Evolutionary conservation across 2,888 invertebrate species (phyloP).

Genomic region (Bellardia bayeri): DNA sequence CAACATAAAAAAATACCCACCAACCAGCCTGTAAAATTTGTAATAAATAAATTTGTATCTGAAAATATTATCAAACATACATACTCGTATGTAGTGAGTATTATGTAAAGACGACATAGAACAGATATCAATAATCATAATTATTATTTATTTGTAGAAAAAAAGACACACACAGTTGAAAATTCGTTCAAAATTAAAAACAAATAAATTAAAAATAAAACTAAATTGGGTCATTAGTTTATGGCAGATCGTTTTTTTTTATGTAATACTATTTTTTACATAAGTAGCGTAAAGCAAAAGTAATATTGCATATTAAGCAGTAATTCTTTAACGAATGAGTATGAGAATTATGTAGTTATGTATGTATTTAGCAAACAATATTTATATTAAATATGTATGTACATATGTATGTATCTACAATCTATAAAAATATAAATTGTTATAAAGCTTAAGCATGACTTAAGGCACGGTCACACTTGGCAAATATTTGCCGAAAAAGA

Average conservation of each 20-base stretch:
- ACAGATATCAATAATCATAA: constrained; percentile 59
- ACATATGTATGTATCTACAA: too few species aligned
- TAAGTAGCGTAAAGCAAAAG: not conserved
- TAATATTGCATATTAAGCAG: not conserved
- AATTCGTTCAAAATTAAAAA: constrained; percentile 44
- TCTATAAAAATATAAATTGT: too few species aligned
- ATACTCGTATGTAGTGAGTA: not conserved
- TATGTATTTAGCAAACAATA: too few species aligned
- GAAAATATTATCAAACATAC: constrained; percentile 41
- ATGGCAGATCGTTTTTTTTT: constrained; percentile 9
- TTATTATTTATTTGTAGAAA: constrained; percentile 41
- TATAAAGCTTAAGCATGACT: too few species aligned
- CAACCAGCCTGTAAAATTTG: constrained; percentile 39
- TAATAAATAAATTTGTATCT: constrained; percentile 44
- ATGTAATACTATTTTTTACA: not conserved
- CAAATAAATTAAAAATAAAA: constrained; percentile 43
- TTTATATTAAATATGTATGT: too few species aligned
- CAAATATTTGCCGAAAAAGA: too few species aligned
- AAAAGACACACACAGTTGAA: constrained; percentile 26
- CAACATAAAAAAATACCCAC: constrained; percentile 42
- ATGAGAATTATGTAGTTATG: too few species aligned
- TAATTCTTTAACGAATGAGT: too few species aligned
- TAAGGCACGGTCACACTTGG: too few species aligned
- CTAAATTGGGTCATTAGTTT: constrained; percentile 60
- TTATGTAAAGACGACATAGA: constrained; percentile 7